A percentile compares a stretch with the other conserved stretches of the same genome.
phyloP scores from a whole-genome alignment of 1,140 invertebrate species.

The Dendrolimus punctatus region DNA sequence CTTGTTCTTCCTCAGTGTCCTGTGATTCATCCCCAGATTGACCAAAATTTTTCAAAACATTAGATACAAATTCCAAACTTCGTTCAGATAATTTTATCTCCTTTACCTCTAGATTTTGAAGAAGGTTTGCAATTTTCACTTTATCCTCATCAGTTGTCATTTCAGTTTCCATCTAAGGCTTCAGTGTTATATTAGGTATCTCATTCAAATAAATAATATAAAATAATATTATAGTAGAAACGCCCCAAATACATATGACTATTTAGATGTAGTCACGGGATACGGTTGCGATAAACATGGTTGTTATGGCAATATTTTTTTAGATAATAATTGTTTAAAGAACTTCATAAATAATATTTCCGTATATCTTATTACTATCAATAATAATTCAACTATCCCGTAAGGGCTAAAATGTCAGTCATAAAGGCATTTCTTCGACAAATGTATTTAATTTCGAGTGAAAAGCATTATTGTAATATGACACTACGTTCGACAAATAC shows the following conservation, averaged over 20 bases:
- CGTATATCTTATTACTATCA: not conserved
- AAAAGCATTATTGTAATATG: constrained; percentile 21
- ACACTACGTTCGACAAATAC: constrained; percentile 23
- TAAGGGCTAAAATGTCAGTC: not conserved
- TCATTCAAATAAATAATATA: no score
- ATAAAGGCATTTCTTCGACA: constrained; percentile 25
- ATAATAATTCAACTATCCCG: not conserved
- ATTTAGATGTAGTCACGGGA: no score
- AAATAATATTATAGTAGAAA: no score
- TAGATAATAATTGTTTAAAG: not conserved
- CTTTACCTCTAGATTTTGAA: constrained; percentile 41
- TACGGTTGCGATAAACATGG: not conserved
- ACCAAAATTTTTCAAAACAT: constrained; percentile 34
- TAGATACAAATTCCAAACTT: constrained; percentile 33
- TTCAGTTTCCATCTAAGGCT: not conserved
- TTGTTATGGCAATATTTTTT: constrained; percentile 20
- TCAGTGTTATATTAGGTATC: no score
- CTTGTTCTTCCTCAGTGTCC: constrained; percentile 7
- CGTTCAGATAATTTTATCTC: constrained; percentile 45
- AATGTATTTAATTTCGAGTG: constrained; percentile 24
- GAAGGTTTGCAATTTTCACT: constrained; percentile 39
- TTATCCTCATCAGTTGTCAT: constrained; percentile 61
- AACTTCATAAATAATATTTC: no score
- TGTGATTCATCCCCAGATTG: constrained; percentile 26
- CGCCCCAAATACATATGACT: no score